Base-by-base conservation (phyloP, 2,797 vertebrate genomes). In the Enteromius trimaculatus region DNA sequence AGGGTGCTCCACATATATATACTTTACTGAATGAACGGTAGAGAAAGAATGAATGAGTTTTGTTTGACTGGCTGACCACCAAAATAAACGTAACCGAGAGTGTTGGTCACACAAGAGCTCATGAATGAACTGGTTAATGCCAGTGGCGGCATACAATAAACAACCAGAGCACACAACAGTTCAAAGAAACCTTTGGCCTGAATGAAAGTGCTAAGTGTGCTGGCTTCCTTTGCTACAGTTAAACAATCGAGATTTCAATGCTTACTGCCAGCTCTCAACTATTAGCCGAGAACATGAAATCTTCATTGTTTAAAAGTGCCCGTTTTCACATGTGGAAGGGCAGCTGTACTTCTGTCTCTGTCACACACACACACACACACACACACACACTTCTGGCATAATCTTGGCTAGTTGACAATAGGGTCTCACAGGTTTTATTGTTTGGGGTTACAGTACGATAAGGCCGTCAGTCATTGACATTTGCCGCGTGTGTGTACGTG, bases 361-460 rank as follows among this genome's bases (percentile, higher is more conserved):
- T 26, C 53, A 55, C 1, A 21, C 51, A 77, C 26, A 66, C n/a
- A n/a, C n/a, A n/a, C n/a, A n/a, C 77, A 70, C 34, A 42, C 1
- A 69, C 44, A 58, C 69, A 76, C 69, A n/a, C 65, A 85, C 87
- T 82, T 83, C 86, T 93, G 90, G 89, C 91, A 88, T 21, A 49
- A 29, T 47, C 71, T 66, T 55, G 23, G 60, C 47, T 26, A 17
- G 62, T 0, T 51, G 37, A 62, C 78, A 80, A 80, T 44, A 23
- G 64, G 26, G n/a, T 62, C 64, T 68, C 79, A 77, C 74, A 77
- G 55, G 53, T 77, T 77, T 70, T 42, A 77, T 69, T 85, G 84
- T 85, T 80, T 68, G 31, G 17, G 62, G 42, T 81, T 86, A 85
- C 78, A 88, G 89, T 89, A 84, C 87, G 90, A 55, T 23, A 64